Base-by-base conservation (phyloP, 2,888 invertebrate genomes). In the Schizaphis graminum region DNA sequence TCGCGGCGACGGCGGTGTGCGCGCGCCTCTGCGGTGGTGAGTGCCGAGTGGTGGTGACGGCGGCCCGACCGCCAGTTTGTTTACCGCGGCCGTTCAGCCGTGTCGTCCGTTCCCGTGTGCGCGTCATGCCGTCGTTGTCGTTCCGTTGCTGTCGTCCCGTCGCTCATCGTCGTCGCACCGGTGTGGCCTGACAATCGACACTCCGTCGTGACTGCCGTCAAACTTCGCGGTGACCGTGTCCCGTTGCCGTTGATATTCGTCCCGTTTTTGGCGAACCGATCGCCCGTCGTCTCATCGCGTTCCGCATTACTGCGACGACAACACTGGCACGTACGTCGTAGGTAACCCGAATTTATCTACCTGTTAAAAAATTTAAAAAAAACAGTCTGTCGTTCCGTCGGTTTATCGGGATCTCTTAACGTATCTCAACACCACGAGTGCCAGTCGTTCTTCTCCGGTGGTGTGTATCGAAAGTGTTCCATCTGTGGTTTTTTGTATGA, bases 21-120 rank as follows among this genome's bases (percentile, higher is more conserved):
- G 93, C 93, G 93, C 93, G 93, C 89, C 85, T 57, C 41, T 86
- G 28, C 87, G 44, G 61, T 28, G 44, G 44, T 49, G 85, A 44
- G 44, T 44, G 86, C 44, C 49, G 35, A 24, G 26, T 44, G 57
- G 77, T 85, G 47, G 89, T 21, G 85, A 56, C 89, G 77, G 67
- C 67, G 89, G 35, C n/a, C n/a, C 85, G 56, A 47, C 5, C 35
- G 61, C 21, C 93, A 93, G 93, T 93, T 93, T 90, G 93, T 93
- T 93, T 93, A 93, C 93, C 57, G 44, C 93, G 93, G 47, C 61
- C 93, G 93, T 21, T 49, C 10, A 2, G 26, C 11, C 49, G 87
- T n/a, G 87, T 92, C 4, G 35, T 86, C 21, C 28, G 93, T 47
- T 77, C 3, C 41, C 77, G 57, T 21, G 47, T 11, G 47, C 24